Evolutionary conservation across 1,140 invertebrate species (phyloP).

Genomic region (Alviniconcha marisindica): DNA sequence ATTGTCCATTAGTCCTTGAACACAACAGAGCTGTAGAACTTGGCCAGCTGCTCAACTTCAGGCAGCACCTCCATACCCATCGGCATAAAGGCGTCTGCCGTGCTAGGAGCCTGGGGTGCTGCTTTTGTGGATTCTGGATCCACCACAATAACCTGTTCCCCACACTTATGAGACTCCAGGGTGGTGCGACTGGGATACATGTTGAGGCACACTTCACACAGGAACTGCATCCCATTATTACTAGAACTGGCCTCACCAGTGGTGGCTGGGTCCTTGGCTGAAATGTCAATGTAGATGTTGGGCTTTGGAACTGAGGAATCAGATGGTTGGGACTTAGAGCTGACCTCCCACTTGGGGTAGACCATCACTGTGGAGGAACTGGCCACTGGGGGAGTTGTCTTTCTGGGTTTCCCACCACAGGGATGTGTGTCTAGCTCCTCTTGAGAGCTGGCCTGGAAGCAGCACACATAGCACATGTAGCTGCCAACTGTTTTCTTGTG

Average conservation of each 20-base stretch:
- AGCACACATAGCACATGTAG: slow-evolving; percentile 12
- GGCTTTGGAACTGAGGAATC: neutral
- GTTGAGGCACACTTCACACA: neutral
- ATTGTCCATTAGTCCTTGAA: slow-evolving; percentile 20
- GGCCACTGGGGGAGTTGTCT: neutral
- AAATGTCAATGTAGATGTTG: slow-evolving; percentile 3
- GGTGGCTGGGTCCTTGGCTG: neutral
- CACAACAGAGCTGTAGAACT: slow-evolving; percentile 27
- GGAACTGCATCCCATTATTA: neutral
- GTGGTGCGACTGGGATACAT: neutral
- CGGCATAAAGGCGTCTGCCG: neutral
- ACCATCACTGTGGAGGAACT: neutral
- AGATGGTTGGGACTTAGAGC: neutral
- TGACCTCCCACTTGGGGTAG: neutral
- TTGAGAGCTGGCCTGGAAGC: slow-evolving; percentile 14
- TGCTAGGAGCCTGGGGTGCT: neutral
- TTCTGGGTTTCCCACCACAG: slow-evolving; percentile 4
- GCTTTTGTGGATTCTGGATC: too few species aligned
- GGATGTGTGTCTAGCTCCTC: neutral
- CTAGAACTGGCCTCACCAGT: neutral
- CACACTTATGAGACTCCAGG: slow-evolving; percentile 1
- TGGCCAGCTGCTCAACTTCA: slow-evolving; percentile 28
- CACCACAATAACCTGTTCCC: neutral
- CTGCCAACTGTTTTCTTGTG: neutral
- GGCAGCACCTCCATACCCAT: neutral